Evolutionary conservation across 2,888 invertebrate genomes (phyloP), one percentile per base, ranked within the genome.

Genomic region (Erebia aethiops): DNA sequence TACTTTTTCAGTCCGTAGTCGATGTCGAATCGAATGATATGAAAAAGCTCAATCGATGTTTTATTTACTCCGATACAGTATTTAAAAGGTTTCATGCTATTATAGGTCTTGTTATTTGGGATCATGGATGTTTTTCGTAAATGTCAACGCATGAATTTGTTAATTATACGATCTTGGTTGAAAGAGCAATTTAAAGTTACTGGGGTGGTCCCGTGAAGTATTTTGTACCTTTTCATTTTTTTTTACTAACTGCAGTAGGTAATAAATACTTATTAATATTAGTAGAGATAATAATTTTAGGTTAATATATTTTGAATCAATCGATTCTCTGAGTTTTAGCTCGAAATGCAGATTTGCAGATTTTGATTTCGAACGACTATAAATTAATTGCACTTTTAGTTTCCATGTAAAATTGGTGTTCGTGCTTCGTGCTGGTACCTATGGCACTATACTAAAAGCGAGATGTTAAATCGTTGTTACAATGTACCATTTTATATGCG

Each of bases 101-200:
- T 18, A 61, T 13, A 21, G 49, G 14, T 14, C 46, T 62, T 18
- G 49, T 62, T 62, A 62, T 62, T 46, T 62, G 11, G 21, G 21
- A 62, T 49, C 18, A 18, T 49, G 62, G 14, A 49, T 13, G 5
- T 62, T 62, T 62, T 13, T 62, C 13, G 46, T 4, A 62, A 62
- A 62, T 49, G 62, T 49, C 49, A 62, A 62, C 60, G 16, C 16
- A 60, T 60, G 41, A 41, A 60, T 62, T 62, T 57, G 21, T 57
- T 26, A 57, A 57, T 57, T 26, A 57, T 57, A 62, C 18, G 43
- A 62, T 62, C 18, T 62, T 46, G 46, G 62, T 49, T 46, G 18
- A 49, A 57, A 49, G 46, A 49, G 46, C 10, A 41, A 60, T 18
- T 35, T 61, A 43, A 61, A 61, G 43, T 9, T 21, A 62, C 46